A percentile compares a stretch with the other conserved stretches of the same genome.
Conservation (phyloP, 2,888 invertebrate species). For the Neocrepidodera transversa region DNA sequence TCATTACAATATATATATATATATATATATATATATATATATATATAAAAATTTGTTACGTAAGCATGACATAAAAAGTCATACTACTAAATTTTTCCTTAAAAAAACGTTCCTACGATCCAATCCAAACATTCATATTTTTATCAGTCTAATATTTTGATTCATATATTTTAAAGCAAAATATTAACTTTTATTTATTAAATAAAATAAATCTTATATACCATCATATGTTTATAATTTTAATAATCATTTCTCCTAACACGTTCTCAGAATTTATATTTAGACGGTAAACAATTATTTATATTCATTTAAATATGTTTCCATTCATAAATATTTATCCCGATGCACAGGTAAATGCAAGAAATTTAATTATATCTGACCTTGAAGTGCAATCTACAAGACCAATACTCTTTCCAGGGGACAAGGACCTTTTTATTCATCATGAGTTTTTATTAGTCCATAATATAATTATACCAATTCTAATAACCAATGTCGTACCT, state of each 20-base stretch:
- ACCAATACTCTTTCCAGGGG: slow-evolving; percentile 45
- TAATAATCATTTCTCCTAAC: neutral
- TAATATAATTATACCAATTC: slow-evolving; percentile 39
- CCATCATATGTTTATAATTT: neutral
- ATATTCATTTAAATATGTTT: slow-evolving; percentile 39
- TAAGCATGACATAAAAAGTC: no score
- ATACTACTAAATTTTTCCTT: no score
- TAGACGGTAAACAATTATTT: slow-evolving; percentile 22
- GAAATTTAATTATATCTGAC: slow-evolving; percentile 46
- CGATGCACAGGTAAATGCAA: slow-evolving; percentile 42
- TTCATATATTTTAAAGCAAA: no score
- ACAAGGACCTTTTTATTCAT: slow-evolving; percentile 46
- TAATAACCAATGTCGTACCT: neutral
- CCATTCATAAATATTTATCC: slow-evolving; percentile 47
- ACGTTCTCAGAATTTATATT: slow-evolving; percentile 5
- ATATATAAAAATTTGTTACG: no score
- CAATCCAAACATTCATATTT: no score
- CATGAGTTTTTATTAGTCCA: slow-evolving; percentile 36
- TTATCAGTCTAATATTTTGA: no score
- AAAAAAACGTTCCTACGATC: no score
- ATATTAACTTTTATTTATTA: no score
- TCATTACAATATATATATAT: no score
- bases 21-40: no score
- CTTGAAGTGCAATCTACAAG: slow-evolving; percentile 44
- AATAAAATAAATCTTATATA: no score